These are phyloP conservation scores for Zeuzera pyrina DNA, from an alignment of 2,888 invertebrate species.

Conservation along the genomic window DNA sequence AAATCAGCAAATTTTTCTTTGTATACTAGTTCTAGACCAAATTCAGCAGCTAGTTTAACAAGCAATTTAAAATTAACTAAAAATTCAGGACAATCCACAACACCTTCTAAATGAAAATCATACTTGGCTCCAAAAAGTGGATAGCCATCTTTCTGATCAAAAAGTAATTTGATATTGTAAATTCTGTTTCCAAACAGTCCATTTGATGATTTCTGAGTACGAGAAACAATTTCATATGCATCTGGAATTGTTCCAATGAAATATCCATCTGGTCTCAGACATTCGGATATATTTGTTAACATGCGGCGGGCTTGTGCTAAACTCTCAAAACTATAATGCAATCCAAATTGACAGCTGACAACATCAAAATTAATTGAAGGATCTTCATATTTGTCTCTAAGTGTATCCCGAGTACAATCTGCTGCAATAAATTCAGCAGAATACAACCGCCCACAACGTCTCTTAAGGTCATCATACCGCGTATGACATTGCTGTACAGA, in stretches of 20 bases:
- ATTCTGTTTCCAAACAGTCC: constrained; percentile 85
- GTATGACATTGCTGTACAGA: constrained; percentile 92
- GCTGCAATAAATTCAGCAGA: constrained; percentile 92
- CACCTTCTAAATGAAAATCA: constrained; percentile 95
- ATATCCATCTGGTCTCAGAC: constrained; percentile 90
- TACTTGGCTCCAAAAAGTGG: constrained; percentile 97
- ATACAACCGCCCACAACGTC: constrained; percentile 70
- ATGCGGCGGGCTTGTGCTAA: constrained; percentile 91
- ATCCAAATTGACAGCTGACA: constrained; percentile 97
- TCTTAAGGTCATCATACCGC: constrained; percentile 83
- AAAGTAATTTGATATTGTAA: constrained; percentile 81
- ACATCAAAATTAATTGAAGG: constrained; percentile 87
- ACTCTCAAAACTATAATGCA: constrained; percentile 97
- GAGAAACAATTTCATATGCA: constrained; percentile 90
- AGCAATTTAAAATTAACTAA: constrained; percentile 94
- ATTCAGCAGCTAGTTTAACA: constrained; percentile 79
- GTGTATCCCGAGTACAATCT: constrained; percentile 89
- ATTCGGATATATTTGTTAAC: constrained; percentile 93
- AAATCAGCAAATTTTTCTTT: constrained; percentile 86
- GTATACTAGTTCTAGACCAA: constrained; percentile 78
- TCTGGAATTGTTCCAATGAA: constrained; percentile 98
- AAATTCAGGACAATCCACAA: constrained; percentile 99
- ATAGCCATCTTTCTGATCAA: constrained; percentile 74
- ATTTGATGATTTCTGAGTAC: constrained; percentile 72
- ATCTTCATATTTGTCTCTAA: constrained; percentile 85